Evolutionary conservation across 2,797 vertebrate species (phyloP).

Genomic region (Phrynocephalus forsythii): DNA sequence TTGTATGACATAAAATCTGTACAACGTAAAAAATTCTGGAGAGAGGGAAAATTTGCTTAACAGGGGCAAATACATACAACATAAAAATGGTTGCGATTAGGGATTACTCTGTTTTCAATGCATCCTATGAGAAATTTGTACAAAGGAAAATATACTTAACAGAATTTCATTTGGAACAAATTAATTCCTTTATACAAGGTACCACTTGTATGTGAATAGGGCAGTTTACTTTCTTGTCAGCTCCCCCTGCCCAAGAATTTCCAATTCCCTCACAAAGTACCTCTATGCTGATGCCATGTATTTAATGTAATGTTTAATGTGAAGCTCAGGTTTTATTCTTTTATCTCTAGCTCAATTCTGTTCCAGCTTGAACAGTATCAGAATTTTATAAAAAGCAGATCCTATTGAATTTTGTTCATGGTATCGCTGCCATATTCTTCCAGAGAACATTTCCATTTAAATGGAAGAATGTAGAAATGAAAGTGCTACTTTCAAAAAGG

Average conservation of each 20-base stretch:
- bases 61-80: too few species aligned
- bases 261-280: neutral
- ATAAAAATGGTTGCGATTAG: too few species aligned
- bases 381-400: neutral
- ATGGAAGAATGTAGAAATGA: neutral
- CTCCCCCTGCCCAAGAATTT: neutral
- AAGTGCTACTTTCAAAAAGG: neutral
- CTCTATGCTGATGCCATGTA: neutral
- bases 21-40: too few species aligned
- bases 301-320: neutral
- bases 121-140: too few species aligned
- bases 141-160: too few species aligned
- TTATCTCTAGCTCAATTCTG: neutral
- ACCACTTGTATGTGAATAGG: neutral
- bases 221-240: neutral
- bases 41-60: too few species aligned
- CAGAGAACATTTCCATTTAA: conserved; percentile 1
- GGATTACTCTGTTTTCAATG: too few species aligned
- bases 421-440: neutral
- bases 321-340: neutral
- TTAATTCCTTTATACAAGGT: too few species aligned
- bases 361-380: neutral
- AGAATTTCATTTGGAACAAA: too few species aligned
- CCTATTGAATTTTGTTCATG: conserved; percentile 34
- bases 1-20: too few species aligned